Evolutionary conservation across 2,888 invertebrate species (phyloP), one percentile per base, ranked within the genome.

Genomic region (Drosophila birchii): DNA sequence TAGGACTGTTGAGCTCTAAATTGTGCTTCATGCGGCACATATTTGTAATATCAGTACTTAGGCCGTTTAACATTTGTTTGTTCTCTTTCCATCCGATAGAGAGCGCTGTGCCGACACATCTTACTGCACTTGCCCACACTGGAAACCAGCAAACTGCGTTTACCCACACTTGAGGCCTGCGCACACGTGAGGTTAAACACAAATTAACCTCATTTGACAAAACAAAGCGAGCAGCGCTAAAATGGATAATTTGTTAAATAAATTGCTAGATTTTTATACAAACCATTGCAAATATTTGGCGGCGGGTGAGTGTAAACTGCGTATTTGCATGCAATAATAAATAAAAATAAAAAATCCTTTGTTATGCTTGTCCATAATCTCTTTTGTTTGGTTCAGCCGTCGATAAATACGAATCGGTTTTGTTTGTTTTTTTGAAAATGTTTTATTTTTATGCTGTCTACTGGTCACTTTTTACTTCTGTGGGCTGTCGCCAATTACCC

Each of bases 171-270:
- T 23, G 45, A 18, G 55, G 55, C 67, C 60, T 34, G 34, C 36
- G 64, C 70, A 54, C 72, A 67, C 64, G 77, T 70, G 80, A 78
- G 82, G 84, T 90, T 82, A 86, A 85, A 87, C 90, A 81, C 91
- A 90, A 91, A 90, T 91, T 92, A 91, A 91, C 91, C 91, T 91
- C 91, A 92, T 91, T 92, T 91, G 90, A 90, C 88, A 91, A 90
- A 91, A 90, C 90, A 91, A 88, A 85, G 86, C 88, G 76, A 86
- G 76, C 79, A 47, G 56, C 77, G 80, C 78, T 80, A 72, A 73
- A 90, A 90, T 90, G 85, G 75, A 90, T 90, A 91, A 91, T 91
- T 90, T 90, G 91, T 90, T 90, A 89, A 91, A 90, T 91, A 90
- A 90, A 90, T 91, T 89, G 86, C 82, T 73, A 78, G 67, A 86